These are phyloP conservation scores for Nansenia antarctica DNA, from an alignment of 2,113 vertebrate genomes.

Conservation along the genomic window DNA sequence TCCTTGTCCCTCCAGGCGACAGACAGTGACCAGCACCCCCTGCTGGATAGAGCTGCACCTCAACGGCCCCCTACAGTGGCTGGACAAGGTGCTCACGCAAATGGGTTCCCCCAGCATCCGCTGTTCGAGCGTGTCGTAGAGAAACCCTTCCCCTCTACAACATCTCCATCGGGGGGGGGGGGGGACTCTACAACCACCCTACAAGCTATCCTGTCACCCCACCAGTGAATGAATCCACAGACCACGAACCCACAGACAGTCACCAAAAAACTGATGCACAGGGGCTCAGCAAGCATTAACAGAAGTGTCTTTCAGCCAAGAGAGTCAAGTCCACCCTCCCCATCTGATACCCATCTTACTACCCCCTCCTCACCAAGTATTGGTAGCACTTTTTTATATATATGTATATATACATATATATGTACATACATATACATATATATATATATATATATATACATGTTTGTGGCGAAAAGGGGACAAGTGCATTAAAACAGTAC, in stretches of 20 bases:
- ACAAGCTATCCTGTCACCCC: slow-evolving; percentile 4
- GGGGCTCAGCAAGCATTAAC: background rate
- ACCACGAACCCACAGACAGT: slow-evolving; percentile 27
- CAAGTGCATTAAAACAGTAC: slow-evolving; percentile 64
- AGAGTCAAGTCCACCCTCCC: slow-evolving; percentile 11
- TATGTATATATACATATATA: slow-evolving; percentile 31
- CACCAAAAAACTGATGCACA: background rate
- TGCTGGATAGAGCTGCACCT: slow-evolving; percentile 99
- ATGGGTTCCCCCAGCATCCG: slow-evolving; percentile 97
- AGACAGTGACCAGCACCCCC: slow-evolving; percentile 98
- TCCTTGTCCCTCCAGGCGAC: slow-evolving; percentile 76
- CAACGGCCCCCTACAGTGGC: slow-evolving; percentile 96
- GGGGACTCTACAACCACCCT: no score
- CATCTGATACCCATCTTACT: slow-evolving; percentile 26
- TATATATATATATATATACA: slow-evolving; percentile 24
- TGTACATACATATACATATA: slow-evolving; percentile 32
- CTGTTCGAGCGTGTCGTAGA: slow-evolving; percentile 96
- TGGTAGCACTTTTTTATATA: slow-evolving; percentile 71
- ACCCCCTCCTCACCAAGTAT: slow-evolving; percentile 50
- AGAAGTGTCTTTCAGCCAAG: slow-evolving; percentile 10
- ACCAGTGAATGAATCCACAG: slow-evolving; percentile 34
- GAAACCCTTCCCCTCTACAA: slow-evolving; percentile 23
- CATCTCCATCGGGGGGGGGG: no score
- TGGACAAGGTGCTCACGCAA: slow-evolving; percentile 98
- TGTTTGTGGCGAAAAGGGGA: slow-evolving; percentile 58